Evolutionary conservation across 2,888 invertebrate species (phyloP).

Genomic region (Xiphydria camelus): DNA sequence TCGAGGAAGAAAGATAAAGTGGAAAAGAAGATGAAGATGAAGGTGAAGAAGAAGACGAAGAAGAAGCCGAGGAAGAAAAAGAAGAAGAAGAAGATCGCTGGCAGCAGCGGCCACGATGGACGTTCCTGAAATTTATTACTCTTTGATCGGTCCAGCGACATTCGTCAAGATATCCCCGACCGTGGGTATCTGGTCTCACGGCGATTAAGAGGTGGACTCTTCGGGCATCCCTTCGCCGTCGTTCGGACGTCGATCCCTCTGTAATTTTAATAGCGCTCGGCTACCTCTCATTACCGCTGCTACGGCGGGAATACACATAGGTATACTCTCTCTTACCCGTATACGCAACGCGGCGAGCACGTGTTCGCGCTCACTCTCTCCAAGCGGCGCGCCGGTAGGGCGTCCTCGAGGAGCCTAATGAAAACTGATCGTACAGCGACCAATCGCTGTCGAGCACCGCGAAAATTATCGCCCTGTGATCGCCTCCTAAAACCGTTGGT

Average conservation of each 20-base stretch:
- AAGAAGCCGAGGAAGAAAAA: conserved; percentile 11
- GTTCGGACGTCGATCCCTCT: not conserved
- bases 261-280: conserved; percentile 28
- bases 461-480: conserved; percentile 37
- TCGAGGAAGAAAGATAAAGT: too few species aligned
- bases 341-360: too few species aligned
- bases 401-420: not conserved
- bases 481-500: conserved; percentile 30
- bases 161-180: not conserved
- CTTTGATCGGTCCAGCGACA: not conserved
- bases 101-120: too few species aligned
- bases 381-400: too few species aligned
- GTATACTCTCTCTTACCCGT: too few species aligned
- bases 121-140: not conserved
- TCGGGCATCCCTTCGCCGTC: not conserved
- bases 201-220: not conserved
- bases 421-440: conserved; percentile 4
- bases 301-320: too few species aligned
- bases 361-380: too few species aligned
- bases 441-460: conserved; percentile 32
- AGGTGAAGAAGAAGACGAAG: too few species aligned
- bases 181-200: not conserved
- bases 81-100: too few species aligned
- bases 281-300: not conserved
- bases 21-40: too few species aligned